Evolutionary conservation across 2,113 vertebrate genomes (phyloP).

Genomic region (Neodontobutis hainanensis): DNA sequence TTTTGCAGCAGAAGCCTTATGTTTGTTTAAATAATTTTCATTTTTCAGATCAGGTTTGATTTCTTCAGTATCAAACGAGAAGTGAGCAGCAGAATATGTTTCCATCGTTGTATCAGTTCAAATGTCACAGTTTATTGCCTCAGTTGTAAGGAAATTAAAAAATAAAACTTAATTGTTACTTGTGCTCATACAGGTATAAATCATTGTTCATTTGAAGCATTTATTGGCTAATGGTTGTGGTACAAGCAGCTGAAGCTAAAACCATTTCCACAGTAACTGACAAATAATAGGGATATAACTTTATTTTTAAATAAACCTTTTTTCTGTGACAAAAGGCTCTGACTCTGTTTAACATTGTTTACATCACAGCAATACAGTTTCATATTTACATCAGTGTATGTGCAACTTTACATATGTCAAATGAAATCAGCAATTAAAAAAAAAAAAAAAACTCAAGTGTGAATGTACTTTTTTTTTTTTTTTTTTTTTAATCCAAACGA

Average conservation of each 20-base stretch:
- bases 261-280: conserved; percentile 58
- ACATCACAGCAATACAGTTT: conserved; percentile 62
- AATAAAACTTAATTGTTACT: not conserved
- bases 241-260: conserved; percentile 25
- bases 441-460: conserved; percentile 7
- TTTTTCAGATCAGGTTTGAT: not conserved
- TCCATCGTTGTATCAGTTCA: not conserved
- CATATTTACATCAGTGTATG: conserved; percentile 58
- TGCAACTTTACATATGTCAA: not conserved
- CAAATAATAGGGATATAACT: conserved; percentile 87
- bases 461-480: not conserved
- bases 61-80: not conserved
- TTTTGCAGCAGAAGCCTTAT: not conserved
- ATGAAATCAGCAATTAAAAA: not conserved
- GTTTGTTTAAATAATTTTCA: not conserved
- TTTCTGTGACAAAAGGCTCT: conserved; percentile 82
- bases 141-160: conserved; percentile 4
- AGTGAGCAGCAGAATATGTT: no score
- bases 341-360: conserved; percentile 55
- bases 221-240: conserved; percentile 7
- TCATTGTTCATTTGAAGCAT: conserved; percentile 20
- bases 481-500: not conserved
- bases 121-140: conserved; percentile 35
- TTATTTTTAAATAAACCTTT: conserved; percentile 99
- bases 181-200: not conserved